These are phyloP conservation scores for Serilophus lunatus DNA, from an alignment of 2,113 vertebrate genomes.

Conservation along the genomic window DNA sequence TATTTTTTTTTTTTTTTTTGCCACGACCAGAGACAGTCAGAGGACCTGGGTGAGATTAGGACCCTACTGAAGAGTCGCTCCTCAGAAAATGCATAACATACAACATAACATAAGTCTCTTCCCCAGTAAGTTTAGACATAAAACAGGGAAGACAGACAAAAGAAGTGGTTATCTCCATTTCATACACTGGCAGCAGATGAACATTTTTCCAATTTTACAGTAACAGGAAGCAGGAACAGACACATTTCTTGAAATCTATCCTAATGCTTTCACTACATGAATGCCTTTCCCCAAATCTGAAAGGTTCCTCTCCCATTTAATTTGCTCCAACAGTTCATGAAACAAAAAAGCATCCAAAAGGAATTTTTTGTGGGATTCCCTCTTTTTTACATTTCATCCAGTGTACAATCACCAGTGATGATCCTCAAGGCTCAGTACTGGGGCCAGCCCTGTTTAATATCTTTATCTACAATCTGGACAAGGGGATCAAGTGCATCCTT, in stretches of 20 bases:
- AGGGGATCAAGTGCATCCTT: not conserved
- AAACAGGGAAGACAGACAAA: not conserved
- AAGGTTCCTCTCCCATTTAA: not conserved
- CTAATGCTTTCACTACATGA: not conserved
- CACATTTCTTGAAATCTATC: not conserved
- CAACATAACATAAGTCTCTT: not conserved
- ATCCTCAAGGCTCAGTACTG: not conserved
- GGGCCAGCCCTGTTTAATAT: not conserved
- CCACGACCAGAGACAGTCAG: not conserved
- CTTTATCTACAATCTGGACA: rapidly evolving
- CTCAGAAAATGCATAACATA: rapidly evolving
- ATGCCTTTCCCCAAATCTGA: not conserved
- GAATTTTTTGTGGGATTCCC: not conserved
- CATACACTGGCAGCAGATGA: not conserved
- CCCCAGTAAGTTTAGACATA: not conserved
- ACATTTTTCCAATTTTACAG: not conserved
- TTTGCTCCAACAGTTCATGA: not conserved
- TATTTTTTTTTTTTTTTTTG: not conserved
- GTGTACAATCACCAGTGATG: not conserved
- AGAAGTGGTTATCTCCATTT: not conserved
- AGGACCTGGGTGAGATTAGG: not conserved
- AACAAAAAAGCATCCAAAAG: not conserved
- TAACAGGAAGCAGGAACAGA: not conserved
- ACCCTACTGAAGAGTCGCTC: not conserved
- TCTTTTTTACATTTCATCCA: not conserved